Base-by-base conservation (phyloP, 2,113 vertebrate species). In the Strigops habroptila region DNA sequence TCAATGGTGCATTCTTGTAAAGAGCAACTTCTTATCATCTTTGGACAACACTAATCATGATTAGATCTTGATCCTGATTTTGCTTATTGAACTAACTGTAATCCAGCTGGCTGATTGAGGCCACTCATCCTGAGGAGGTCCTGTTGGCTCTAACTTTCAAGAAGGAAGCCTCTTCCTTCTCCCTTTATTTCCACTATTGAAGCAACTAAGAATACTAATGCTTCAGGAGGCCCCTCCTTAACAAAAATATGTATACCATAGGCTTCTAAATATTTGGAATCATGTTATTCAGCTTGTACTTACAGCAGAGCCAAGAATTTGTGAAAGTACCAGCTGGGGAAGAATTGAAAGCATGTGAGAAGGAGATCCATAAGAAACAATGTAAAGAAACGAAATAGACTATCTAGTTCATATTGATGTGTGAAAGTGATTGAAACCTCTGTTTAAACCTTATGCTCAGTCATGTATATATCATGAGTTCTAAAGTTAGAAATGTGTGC, bases 141-240 rank as follows among this genome's bases (percentile, higher is more conserved):
- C 43, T 76, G 12, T 83, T 73, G 24, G 12, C 74, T 86, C 64
- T 91, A 74, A 76, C 82, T 88, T 82, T 28, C 0, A 10, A 52
- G 37, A 93, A 78, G 14, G 27, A 82, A 57, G 18, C 57, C 16
- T 7, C 59, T 12, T 76, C 46, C 39, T 94, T 19, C 49, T 85
- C 41, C 52, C 12, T 80, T 81, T 44, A 74, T 93, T 88, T 88
- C 39, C 48, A 60, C 39, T 93, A 7, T 49, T 74, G 90, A 94
- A 93, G 63, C 91, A 88, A 93, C 91, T 93, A 95, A 94, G 94
- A 77, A 74, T 90, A 94, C 91, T 97, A 96, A 96, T 0, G 3
- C 67, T 90, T 94, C 91, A 92, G 64, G 75, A 91, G 71, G 71
- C 18, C 78, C 9, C 52, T 87, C 44, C 71, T 83, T 94, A 93